These are phyloP conservation scores for Cinclus cinclus DNA, from an alignment of 2,113 vertebrate genomes.

Conservation along the genomic window DNA sequence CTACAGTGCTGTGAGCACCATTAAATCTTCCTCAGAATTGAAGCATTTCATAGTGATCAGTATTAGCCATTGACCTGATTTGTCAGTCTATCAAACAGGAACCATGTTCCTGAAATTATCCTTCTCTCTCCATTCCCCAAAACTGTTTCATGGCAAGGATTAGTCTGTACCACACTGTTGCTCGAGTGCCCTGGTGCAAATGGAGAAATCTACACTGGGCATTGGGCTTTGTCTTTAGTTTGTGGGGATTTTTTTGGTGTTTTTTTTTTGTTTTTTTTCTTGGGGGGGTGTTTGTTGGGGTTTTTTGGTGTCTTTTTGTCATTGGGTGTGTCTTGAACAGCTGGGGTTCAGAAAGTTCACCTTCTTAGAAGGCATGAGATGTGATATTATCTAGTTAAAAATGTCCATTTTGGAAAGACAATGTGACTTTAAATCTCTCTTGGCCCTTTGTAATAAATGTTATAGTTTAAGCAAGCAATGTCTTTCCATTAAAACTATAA, in stretches of 20 bases:
- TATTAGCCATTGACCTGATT: conserved; percentile 47
- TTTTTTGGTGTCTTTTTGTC: neutral
- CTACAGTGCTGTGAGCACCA: conserved; percentile 6
- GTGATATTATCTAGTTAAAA: conserved; percentile 21
- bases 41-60: conserved; percentile 33
- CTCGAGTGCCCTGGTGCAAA: neutral
- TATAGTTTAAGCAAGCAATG: conserved; percentile 51
- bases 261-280: no score
- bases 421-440: conserved; percentile 61
- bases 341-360: neutral
- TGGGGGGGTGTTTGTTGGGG: no score
- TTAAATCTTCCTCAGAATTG: conserved; percentile 43
- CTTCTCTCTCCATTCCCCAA: neutral
- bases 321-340: neutral
- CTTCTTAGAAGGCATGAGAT: neutral
- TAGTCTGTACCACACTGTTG: neutral
- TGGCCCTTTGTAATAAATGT: conserved; percentile 50
- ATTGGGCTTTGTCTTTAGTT: neutral
- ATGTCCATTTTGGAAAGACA: conserved; percentile 17
- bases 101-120: neutral
- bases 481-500: conserved; percentile 73
- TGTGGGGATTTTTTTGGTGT: rapidly evolving
- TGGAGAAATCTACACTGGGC: neutral
- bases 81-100: neutral
- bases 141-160: neutral